phyloP scores from a whole-genome alignment of 2,888 invertebrate species.

The Tenthredo distinguenda region DNA sequence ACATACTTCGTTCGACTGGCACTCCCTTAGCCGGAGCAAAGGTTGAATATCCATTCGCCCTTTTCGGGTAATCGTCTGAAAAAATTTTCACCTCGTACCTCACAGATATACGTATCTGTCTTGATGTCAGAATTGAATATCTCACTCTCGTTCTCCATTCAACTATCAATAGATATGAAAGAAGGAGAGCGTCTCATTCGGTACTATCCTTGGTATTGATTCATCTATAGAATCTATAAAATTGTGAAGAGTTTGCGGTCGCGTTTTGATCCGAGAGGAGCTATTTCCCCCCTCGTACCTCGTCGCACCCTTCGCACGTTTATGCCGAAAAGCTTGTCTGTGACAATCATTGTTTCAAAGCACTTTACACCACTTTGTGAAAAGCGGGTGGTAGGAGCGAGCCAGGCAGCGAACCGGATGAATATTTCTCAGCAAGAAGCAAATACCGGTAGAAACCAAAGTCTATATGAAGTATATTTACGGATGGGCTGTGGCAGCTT shows the following conservation, averaged over 20 bases:
- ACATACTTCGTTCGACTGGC: conserved; percentile 5
- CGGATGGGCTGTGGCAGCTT: conserved; percentile 42
- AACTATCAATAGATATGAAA: background rate
- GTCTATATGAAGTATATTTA: background rate
- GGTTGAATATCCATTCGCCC: conserved; percentile 62
- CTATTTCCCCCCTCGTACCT: background rate
- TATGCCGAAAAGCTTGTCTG: conserved; percentile 43
- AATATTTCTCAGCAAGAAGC: background rate
- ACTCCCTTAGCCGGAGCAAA: conserved; percentile 55
- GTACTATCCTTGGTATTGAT: conserved; percentile 10
- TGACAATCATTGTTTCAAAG: conserved; percentile 52
- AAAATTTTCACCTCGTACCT: conserved; percentile 52
- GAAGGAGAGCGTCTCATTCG: background rate
- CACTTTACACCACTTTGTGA: conserved; percentile 45
- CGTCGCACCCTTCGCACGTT: background rate
- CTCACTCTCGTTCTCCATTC: background rate
- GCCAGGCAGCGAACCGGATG: conserved; percentile 14
- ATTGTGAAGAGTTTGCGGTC: background rate
- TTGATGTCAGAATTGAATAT: background rate
- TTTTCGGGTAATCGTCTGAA: conserved; percentile 66
- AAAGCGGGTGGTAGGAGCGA: background rate
- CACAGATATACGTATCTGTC: background rate
- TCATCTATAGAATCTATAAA: conserved; percentile 1
- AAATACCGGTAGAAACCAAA: background rate
- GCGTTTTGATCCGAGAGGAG: background rate